Base-by-base conservation (phyloP, 1,140 invertebrate genomes). In the Leptonema lineaticorne region DNA sequence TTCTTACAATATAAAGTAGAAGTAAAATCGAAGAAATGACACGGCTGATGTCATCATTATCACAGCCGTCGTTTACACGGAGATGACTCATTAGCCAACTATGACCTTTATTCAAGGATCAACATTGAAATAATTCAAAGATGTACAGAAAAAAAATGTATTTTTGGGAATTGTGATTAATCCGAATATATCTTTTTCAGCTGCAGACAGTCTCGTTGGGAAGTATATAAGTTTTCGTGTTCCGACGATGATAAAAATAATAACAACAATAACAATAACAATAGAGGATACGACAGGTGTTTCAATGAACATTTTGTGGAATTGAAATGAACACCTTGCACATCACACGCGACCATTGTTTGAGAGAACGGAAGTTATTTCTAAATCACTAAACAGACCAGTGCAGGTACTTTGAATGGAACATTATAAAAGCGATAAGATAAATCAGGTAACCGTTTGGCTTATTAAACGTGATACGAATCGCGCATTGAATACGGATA, bases 281-380 rank as follows among this genome's bases (percentile, higher is more conserved):
- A 50, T 24, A 24, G 6, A 33, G 28, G 57, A 33, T 16, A 59
- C 57, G 57, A 59, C 57, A 59, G 57, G 57, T 59, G 57, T 59
- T n/a, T 33, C 57, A 27, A 59, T 59, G 48, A 53, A 20, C 48
- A 20, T 1, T 22, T 9, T 53, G 22, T 9, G 11, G 20, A 9
- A 53, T 3, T 20, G 48, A 20, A 53, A 20, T 26, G 50, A 53
- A 53, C 50, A 53, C 50, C 50, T 53, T 53, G 46, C 20, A 22
- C 22, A 8, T 14, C 50, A 26, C 24, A 53, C 4, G 14, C 18
- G 9, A 41, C 2, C 16, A 41, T 41, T 41, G 37, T 41, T 22
- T 20, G 20, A n/a, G n/a, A n/a, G n/a, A n/a, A n/a, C n/a, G n/a
- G n/a, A n/a, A n/a, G n/a, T n/a, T n/a, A n/a, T n/a, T n/a, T n/a